Evolutionary conservation across 2,888 invertebrate species (phyloP).

Genomic region (Hypsopygia costalis): DNA sequence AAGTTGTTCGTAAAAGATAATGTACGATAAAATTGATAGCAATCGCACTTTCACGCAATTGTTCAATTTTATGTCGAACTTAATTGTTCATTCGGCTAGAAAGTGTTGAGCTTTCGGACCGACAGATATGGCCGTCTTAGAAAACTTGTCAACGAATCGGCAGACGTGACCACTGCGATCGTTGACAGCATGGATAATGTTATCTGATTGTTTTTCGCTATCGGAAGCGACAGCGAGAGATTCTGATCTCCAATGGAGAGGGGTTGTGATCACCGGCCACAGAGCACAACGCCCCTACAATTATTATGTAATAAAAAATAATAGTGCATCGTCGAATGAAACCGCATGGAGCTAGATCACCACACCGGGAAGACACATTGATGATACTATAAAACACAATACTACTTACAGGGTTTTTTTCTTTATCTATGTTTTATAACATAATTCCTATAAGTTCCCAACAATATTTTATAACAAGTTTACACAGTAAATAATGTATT

Average conservation of each 20-base stretch:
- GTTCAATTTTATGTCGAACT: conserved; percentile 13
- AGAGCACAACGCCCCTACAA: conserved; percentile 49
- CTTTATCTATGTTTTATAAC: too few species aligned
- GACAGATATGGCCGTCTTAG: conserved; percentile 37
- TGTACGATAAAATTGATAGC: conserved; percentile 11
- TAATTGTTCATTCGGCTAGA: conserved; percentile 25
- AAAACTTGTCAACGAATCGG: conserved; percentile 34
- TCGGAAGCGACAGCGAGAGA: conserved; percentile 33
- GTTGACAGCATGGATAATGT: conserved; percentile 57
- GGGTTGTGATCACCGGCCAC: conserved; percentile 46
- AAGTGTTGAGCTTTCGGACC: conserved; percentile 32
- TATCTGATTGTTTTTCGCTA: conserved; percentile 43
- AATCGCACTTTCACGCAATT: conserved; percentile 29
- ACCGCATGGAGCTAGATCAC: conserved; percentile 34
- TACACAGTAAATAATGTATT: too few species aligned
- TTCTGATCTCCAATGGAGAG: conserved; percentile 28
- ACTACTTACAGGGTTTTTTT: too few species aligned
- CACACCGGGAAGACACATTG: background rate
- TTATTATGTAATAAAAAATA: conserved; percentile 64
- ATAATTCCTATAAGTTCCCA: too few species aligned
- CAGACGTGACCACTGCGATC: conserved; percentile 46
- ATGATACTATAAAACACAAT: too few species aligned
- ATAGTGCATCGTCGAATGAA: conserved; percentile 42
- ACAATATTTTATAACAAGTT: too few species aligned
- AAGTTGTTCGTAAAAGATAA: background rate